These are phyloP conservation scores for Platichthys flesus DNA, from an alignment of 2,113 vertebrate species.

Conservation along the genomic window DNA sequence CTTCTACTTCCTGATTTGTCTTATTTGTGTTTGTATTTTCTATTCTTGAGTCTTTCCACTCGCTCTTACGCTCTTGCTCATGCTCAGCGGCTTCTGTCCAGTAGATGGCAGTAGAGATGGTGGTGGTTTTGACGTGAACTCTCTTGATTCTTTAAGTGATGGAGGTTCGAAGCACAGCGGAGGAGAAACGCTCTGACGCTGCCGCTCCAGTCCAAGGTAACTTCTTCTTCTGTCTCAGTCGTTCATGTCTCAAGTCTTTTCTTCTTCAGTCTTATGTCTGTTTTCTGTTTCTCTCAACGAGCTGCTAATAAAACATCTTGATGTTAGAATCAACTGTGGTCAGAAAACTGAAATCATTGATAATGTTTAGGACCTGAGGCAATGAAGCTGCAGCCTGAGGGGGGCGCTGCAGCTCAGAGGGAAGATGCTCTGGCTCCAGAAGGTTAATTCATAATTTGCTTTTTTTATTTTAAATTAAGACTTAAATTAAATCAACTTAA, in stretches of 20 bases:
- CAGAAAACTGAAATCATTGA: slow-evolving; percentile 41
- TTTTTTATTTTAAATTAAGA: too few species aligned
- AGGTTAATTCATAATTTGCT: slow-evolving; percentile 67
- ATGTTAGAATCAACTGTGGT: slow-evolving; percentile 1
- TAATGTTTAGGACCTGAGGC: slow-evolving; percentile 76
- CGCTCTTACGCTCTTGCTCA: slow-evolving; percentile 19
- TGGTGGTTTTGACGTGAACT: slow-evolving; percentile 56
- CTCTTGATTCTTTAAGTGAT: slow-evolving; percentile 73
- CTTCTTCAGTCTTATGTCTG: neutral
- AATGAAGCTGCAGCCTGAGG: slow-evolving; percentile 73
- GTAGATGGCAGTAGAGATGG: neutral
- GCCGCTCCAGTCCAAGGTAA: slow-evolving; percentile 66
- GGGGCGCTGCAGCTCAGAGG: slow-evolving; percentile 65
- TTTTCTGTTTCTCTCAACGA: slow-evolving; percentile 13
- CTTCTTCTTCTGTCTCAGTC: neutral
- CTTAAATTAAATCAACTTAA: too few species aligned
- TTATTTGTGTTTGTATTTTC: neutral
- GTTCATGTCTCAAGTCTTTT: neutral
- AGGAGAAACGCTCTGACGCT: slow-evolving; percentile 50
- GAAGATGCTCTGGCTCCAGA: slow-evolving; percentile 77
- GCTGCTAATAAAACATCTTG: neutral
- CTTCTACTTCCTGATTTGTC: neutral
- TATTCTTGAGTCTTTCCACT: neutral
- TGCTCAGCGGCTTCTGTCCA: neutral
- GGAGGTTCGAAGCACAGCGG: slow-evolving; percentile 56